Conservation (phyloP, 2,113 vertebrate species). For the Misgurnus mizolepis region DNA sequence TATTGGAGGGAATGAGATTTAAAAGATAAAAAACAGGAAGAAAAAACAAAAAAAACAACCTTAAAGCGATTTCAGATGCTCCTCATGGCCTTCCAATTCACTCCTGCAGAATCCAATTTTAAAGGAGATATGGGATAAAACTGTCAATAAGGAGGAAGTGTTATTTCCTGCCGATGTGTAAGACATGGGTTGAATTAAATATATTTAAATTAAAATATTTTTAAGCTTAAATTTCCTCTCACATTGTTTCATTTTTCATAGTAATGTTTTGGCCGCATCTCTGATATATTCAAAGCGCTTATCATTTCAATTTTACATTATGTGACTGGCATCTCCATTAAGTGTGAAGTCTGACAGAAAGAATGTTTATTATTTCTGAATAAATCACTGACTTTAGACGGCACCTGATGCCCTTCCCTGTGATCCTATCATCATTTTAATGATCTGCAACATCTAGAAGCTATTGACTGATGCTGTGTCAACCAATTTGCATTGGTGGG, state of each 20-base stretch:
- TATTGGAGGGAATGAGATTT: constrained; percentile 49
- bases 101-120: constrained; percentile 50
- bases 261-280: neutral
- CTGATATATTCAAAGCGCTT: constrained; percentile 1
- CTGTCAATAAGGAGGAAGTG: constrained; percentile 34
- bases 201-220: constrained; percentile 7
- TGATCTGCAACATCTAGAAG: constrained; percentile 18
- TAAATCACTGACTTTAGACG: constrained; percentile 13
- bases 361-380: neutral
- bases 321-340: constrained; percentile 1
- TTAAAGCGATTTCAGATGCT: constrained; percentile 35
- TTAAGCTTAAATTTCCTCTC: neutral
- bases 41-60: constrained; percentile 54
- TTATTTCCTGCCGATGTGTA: constrained; percentile 26
- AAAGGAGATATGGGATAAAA: constrained; percentile 47
- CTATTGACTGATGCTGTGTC: neutral
- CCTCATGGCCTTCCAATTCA: constrained; percentile 34
- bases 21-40: constrained; percentile 57
- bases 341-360: constrained; percentile 7
- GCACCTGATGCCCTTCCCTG: neutral
- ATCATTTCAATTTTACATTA: constrained; percentile 22
- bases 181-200: constrained; percentile 35
- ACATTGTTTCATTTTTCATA: neutral
- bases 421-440: constrained; percentile 32
- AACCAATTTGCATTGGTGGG: neutral